Conservation (phyloP, 2,888 invertebrate genomes). For the Physocephala rufipes region DNA sequence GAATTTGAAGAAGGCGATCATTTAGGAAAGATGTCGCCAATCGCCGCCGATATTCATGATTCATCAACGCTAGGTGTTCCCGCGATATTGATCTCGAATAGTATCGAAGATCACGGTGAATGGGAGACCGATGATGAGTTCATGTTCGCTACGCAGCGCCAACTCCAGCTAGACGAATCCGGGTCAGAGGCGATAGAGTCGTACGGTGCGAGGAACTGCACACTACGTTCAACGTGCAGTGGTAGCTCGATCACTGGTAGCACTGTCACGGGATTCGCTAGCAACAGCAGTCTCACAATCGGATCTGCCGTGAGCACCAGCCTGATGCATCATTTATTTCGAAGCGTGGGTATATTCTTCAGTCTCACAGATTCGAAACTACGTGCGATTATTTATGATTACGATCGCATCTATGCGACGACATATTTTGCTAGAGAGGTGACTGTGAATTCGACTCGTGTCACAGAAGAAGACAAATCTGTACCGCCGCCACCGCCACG, state of each 20-base stretch:
- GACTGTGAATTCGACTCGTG: constrained; percentile 43
- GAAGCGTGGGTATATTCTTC: constrained; percentile 62
- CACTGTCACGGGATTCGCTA: constrained; percentile 58
- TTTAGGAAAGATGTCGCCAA: constrained; percentile 19
- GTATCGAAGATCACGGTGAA: constrained; percentile 61
- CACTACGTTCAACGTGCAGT: constrained; percentile 40
- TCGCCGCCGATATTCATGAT: constrained; percentile 35
- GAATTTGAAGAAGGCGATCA: constrained; percentile 32
- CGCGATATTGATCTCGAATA: constrained; percentile 40
- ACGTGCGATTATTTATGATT: constrained; percentile 63
- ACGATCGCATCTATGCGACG: constrained; percentile 55
- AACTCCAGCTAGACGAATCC: constrained; percentile 36
- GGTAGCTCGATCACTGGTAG: constrained; percentile 54
- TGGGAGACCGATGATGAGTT: constrained; percentile 66
- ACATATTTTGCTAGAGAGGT: constrained; percentile 52
- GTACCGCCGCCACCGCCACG: constrained; percentile 47
- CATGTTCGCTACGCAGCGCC: constrained; percentile 55
- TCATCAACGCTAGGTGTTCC: constrained; percentile 30
- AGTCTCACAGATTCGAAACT: constrained; percentile 58
- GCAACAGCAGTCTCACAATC: constrained; percentile 57
- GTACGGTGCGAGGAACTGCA: constrained; percentile 39
- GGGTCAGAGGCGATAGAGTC: constrained; percentile 45
- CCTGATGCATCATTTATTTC: constrained; percentile 54
- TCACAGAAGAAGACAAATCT: constrained; percentile 33
- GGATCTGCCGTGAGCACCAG: constrained; percentile 51